These are phyloP conservation scores for Alligator sinensis DNA, from an alignment of 2,113 vertebrate species.

Conservation along the genomic window DNA sequence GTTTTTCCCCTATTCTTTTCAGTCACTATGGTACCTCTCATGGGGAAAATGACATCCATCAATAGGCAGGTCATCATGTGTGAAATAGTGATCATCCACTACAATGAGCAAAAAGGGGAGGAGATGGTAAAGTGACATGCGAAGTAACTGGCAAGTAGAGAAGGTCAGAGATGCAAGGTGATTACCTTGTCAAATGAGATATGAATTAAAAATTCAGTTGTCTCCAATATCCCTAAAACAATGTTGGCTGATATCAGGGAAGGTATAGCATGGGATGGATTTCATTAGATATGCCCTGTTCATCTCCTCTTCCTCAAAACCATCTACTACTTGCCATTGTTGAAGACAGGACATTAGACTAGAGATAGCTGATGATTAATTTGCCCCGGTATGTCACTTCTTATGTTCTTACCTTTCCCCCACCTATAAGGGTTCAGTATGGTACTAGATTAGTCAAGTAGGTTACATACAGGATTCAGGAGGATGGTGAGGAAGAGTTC, in stretches of 20 bases:
- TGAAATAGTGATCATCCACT: background rate
- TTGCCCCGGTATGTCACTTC: background rate
- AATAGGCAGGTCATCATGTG: background rate
- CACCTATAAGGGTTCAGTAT: background rate
- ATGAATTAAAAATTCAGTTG: too few species aligned
- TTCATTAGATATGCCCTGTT: background rate
- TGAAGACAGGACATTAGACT: background rate
- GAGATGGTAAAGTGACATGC: background rate
- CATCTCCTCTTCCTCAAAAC: background rate
- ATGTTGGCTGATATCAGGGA: too few species aligned
- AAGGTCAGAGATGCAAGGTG: background rate
- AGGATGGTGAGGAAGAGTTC: constrained; percentile 97
- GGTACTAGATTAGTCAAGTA: background rate
- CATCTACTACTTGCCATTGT: too few species aligned
- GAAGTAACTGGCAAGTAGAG: background rate
- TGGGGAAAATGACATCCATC: background rate
- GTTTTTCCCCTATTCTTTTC: background rate
- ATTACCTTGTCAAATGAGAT: background rate
- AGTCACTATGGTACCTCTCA: background rate
- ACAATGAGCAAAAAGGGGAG: background rate
- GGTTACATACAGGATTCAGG: constrained; percentile 92
- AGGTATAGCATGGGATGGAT: too few species aligned
- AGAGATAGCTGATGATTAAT: background rate
- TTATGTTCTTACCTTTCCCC: background rate
- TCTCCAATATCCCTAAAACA: too few species aligned